These are phyloP conservation scores for Aplochiton taeniatus DNA, from an alignment of 2,797 vertebrate genomes.

Conservation along the genomic window DNA sequence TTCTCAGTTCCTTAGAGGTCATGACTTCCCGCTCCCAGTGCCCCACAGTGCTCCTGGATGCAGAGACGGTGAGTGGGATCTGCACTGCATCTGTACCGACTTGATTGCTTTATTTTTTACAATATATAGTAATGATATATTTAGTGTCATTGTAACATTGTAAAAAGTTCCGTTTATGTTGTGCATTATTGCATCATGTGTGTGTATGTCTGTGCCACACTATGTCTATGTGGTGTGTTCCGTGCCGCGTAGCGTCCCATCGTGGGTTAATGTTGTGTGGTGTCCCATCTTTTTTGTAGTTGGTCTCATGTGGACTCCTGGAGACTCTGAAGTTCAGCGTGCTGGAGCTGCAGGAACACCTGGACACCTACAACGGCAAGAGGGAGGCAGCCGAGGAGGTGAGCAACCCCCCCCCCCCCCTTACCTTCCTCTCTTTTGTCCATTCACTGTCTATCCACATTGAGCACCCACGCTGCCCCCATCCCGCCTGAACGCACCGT, in stretches of 20 bases:
- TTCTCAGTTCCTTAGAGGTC: conserved; percentile 92
- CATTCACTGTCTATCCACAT: too few relatives aligned
- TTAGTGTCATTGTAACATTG: too few relatives aligned
- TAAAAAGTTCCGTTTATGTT: too few relatives aligned
- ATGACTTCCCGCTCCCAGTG: conserved; percentile 93
- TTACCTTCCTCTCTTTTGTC: not conserved
- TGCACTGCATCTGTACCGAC: too few relatives aligned
- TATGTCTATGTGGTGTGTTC: not conserved
- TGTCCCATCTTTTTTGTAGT: conserved; percentile 70
- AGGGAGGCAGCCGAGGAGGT: conserved; percentile 94
- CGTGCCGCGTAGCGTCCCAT: conserved; percentile 5
- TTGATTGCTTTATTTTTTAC: too few relatives aligned
- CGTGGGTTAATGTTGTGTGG: conserved; percentile 46
- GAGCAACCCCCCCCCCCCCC: conserved; percentile 42
- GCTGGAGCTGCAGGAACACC: conserved; percentile 95
- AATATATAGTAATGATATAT: too few relatives aligned
- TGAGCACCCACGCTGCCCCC: too few relatives aligned
- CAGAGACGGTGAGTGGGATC: conserved; percentile 87
- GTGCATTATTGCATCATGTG: not conserved
- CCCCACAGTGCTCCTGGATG: conserved; percentile 94
- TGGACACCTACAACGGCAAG: conserved; percentile 95
- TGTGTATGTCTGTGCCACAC: not conserved
- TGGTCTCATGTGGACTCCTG: conserved; percentile 93
- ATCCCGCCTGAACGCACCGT: too few relatives aligned
- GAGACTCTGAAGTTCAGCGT: conserved; percentile 98